Conservation (phyloP, 2,888 invertebrate species). For the Cabera pusaria region DNA sequence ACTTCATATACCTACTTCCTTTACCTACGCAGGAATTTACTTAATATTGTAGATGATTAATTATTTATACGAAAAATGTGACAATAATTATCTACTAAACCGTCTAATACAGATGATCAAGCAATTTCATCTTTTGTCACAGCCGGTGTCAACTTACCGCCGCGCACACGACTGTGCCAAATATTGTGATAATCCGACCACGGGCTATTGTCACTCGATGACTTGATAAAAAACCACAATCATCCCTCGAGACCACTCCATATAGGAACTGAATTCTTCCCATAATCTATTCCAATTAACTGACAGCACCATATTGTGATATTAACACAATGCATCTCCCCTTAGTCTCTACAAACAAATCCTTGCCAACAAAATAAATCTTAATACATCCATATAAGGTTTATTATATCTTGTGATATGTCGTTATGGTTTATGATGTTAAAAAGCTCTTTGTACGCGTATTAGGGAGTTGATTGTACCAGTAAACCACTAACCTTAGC, state of each 20-base stretch:
- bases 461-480: conserved; percentile 55
- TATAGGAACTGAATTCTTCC: conserved; percentile 71
- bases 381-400: conserved; percentile 21
- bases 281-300: conserved; percentile 84
- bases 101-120: conserved; percentile 47
- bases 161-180: conserved; percentile 67
- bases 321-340: conserved; percentile 77
- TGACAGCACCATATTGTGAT: conserved; percentile 82
- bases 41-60: conserved; percentile 9
- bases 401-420: conserved; percentile 22
- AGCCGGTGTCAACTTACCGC: conserved; percentile 60
- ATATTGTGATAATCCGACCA: conserved; percentile 79
- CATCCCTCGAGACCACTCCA: conserved; percentile 69
- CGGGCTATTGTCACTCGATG: conserved; percentile 73
- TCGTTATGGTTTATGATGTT: conserved; percentile 47
- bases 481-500: conserved; percentile 36
- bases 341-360: conserved; percentile 41
- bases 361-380: conserved; percentile 31
- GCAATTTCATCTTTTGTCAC: conserved; percentile 42
- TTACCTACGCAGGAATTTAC: too few species aligned
- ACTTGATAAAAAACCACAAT: conserved; percentile 75
- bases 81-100: conserved; percentile 39
- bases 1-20: too few species aligned
- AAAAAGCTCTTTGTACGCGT: conserved; percentile 59
- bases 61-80: conserved; percentile 10